Percentiles rank a stretch among this genome's conserved stretches.
Conservation (phyloP, 1,140 invertebrate species). For the Riptortus pedestris region DNA sequence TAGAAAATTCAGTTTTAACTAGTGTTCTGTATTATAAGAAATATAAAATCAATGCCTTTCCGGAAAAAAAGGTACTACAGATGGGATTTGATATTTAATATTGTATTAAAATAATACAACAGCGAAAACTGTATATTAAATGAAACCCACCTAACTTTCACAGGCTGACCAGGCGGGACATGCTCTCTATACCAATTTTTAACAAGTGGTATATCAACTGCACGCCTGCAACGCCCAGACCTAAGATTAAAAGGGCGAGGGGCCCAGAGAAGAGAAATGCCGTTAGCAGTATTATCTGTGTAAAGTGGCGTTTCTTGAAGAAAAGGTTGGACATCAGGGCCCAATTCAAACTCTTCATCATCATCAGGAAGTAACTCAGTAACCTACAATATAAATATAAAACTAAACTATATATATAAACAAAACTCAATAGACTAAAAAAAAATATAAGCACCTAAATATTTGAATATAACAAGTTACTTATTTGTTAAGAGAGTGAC, state of each 20-base stretch:
- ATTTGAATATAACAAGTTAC: not conserved
- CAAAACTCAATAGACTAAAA: not conserved
- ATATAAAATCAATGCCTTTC: too few relatives aligned
- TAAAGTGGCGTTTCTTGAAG: conserved; percentile 91
- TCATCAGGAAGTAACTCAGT: conserved; percentile 81
- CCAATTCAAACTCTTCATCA: conserved; percentile 88
- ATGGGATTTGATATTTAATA: too few relatives aligned
- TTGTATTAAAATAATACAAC: too few relatives aligned
- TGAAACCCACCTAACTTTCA: conserved; percentile 61
- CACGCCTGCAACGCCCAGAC: conserved; percentile 64
- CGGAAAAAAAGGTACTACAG: too few relatives aligned
- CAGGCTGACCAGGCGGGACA: conserved; percentile 94
- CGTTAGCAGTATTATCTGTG: conserved; percentile 97
- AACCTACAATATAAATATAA: conserved; percentile 44
- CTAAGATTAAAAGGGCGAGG: conserved; percentile 89
- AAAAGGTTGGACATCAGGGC: conserved; percentile 83
- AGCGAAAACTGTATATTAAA: too few relatives aligned
- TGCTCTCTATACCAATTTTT: conserved; percentile 98
- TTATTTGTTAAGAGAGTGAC: not conserved
- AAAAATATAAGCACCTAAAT: not conserved
- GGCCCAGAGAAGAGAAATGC: conserved; percentile 96
- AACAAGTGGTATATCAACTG: conserved; percentile 93
- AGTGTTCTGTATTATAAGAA: too few relatives aligned
- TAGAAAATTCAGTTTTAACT: too few relatives aligned
- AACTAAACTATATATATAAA: not conserved